A percentile compares a stretch with the other conserved stretches of the same genome.
Conservation (phyloP, 1,140 invertebrate genomes). For the Drosophila sechellia region DNA sequence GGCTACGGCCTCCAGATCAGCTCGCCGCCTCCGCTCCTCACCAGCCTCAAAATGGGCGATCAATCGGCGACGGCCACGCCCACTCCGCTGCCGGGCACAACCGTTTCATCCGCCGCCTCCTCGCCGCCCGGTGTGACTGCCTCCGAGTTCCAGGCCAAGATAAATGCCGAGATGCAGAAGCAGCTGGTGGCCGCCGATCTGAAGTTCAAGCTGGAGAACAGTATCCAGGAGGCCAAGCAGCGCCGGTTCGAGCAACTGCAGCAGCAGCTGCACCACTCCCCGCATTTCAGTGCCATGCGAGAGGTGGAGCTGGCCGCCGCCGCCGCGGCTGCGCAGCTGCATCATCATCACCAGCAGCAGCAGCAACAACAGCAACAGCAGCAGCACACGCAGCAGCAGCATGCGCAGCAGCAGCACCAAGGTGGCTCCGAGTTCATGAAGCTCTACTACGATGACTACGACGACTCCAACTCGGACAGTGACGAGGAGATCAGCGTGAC, state of each 20-base stretch:
- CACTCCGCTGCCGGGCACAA: slow-evolving; percentile 32
- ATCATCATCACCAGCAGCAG: slow-evolving; percentile 72
- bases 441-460: slow-evolving; percentile 87
- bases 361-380: slow-evolving; percentile 59
- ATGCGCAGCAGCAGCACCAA: slow-evolving; percentile 33
- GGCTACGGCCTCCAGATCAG: slow-evolving; percentile 68
- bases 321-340: slow-evolving; percentile 71
- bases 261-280: slow-evolving; percentile 84
- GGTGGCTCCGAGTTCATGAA: slow-evolving; percentile 85
- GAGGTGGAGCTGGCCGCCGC: slow-evolving; percentile 71
- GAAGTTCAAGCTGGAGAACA: slow-evolving; percentile 78
- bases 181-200: slow-evolving; percentile 79
- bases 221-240: slow-evolving; percentile 73
- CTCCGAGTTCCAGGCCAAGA: slow-evolving; percentile 79
- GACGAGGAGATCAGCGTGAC: slow-evolving; percentile 93
- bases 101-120: slow-evolving; percentile 64
- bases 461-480: slow-evolving; percentile 89
- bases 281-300: slow-evolving; percentile 73
- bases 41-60: slow-evolving; percentile 62
- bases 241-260: slow-evolving; percentile 80
- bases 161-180: slow-evolving; percentile 84
- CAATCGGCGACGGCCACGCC: slow-evolving; percentile 49
- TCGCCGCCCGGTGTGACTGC: slow-evolving; percentile 58
- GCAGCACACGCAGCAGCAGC: slow-evolving; percentile 30
- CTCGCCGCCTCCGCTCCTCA: slow-evolving; percentile 74